Conservation (phyloP, 2,113 vertebrate genomes). For the Clarias gariepinus region DNA sequence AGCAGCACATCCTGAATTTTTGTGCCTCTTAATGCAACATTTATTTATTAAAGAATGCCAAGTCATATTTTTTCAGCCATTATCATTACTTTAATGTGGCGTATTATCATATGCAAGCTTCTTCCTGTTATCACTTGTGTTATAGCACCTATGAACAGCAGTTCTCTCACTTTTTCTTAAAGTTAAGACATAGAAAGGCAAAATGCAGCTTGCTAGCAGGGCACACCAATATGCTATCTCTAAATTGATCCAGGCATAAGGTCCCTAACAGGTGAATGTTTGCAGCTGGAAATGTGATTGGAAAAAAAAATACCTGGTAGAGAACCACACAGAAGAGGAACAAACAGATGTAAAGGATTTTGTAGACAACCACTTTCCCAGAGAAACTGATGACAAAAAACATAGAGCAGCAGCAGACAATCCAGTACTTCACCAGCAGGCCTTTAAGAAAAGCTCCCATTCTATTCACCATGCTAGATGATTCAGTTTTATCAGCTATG, state of each 20-base stretch:
- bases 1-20: neutral
- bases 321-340: constrained; percentile 72
- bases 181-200: neutral
- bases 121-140: neutral
- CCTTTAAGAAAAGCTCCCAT: constrained; percentile 68
- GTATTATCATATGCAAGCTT: neutral
- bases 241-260: neutral
- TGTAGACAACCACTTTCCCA: constrained; percentile 71
- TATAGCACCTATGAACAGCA: neutral
- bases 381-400: constrained; percentile 76
- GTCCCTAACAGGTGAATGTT: neutral
- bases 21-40: neutral
- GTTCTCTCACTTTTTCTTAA: neutral
- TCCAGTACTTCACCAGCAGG: constrained; percentile 74
- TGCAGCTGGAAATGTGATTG: neutral
- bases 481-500: constrained; percentile 61
- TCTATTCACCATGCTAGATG: constrained; percentile 61
- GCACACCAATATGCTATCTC: neutral
- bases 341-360: constrained; percentile 73
- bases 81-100: neutral
- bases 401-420: constrained; percentile 75
- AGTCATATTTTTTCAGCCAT: neutral
- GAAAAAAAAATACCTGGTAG: constrained; percentile 65
- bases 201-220: neutral
- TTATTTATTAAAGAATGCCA: neutral